Evolutionary conservation across 2,888 invertebrate species (phyloP).

Genomic region (Exocentrus adspersus): DNA sequence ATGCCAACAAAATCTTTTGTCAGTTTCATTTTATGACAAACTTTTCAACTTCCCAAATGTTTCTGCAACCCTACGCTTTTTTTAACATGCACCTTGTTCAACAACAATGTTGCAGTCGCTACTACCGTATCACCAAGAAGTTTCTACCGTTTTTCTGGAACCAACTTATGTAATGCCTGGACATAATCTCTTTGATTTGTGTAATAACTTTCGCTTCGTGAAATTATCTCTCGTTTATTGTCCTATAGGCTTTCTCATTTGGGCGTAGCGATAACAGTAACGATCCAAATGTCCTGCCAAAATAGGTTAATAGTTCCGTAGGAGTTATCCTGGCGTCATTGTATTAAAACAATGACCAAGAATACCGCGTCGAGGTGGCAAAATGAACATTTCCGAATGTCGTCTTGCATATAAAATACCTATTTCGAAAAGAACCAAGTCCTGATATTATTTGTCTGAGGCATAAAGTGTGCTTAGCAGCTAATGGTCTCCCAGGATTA

Average conservation of each 20-base stretch:
- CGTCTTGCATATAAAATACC: conserved; percentile 33
- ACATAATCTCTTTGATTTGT: too few relatives aligned
- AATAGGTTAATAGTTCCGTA: conserved; percentile 17
- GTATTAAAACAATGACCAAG: conserved; percentile 30
- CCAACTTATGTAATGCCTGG: too few relatives aligned
- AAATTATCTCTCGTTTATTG: not conserved
- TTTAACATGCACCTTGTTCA: too few relatives aligned
- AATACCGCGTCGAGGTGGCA: conserved; percentile 11
- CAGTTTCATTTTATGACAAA: too few relatives aligned
- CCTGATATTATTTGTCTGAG: conserved; percentile 24
- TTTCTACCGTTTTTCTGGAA: too few relatives aligned
- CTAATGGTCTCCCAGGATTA: conserved; percentile 24
- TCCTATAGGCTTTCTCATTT: not conserved
- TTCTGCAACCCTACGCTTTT: too few relatives aligned
- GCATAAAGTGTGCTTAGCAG: conserved; percentile 15
- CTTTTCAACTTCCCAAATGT: too few relatives aligned
- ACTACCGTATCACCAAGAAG: too few relatives aligned
- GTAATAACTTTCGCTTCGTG: too few relatives aligned
- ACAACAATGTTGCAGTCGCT: too few relatives aligned
- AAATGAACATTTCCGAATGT: conserved; percentile 32
- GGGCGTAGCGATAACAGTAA: conserved; percentile 11
- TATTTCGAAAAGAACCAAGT: conserved; percentile 25
- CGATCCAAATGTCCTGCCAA: conserved; percentile 12
- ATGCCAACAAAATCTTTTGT: too few relatives aligned
- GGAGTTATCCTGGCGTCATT: conserved; percentile 23